These are phyloP conservation scores for Ptychochromis oligacanthus DNA, from an alignment of 2,113 vertebrate genomes.

Conservation along the genomic window DNA sequence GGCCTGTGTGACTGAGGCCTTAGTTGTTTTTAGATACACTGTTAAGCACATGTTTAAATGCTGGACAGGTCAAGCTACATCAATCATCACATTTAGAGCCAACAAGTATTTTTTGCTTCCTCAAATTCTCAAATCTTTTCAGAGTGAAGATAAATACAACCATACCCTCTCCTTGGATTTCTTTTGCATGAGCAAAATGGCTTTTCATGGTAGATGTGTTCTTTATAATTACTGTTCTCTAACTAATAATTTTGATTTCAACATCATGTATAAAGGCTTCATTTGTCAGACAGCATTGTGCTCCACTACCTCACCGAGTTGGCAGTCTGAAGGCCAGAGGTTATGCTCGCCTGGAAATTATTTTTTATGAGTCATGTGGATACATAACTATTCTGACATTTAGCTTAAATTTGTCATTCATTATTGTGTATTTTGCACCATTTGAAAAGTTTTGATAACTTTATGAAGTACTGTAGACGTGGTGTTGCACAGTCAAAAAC, in stretches of 20 bases:
- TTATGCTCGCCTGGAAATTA: neutral
- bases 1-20: too few species aligned
- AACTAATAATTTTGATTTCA: conserved; percentile 12
- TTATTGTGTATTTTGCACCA: neutral
- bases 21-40: neutral
- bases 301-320: neutral
- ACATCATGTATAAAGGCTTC: neutral
- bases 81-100: neutral
- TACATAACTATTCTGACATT: neutral
- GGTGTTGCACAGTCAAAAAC: neutral
- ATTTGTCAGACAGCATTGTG: neutral
- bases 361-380: neutral
- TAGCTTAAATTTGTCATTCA: neutral
- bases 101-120: neutral
- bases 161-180: neutral
- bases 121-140: neutral
- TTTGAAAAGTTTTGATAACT: neutral
- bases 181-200: neutral
- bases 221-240: conserved; percentile 3
- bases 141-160: neutral
- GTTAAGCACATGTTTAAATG: neutral
- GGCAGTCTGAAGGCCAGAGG: conserved; percentile 3
- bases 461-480: neutral
- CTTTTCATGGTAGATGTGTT: neutral
- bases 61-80: neutral